Evolutionary conservation across 2,797 vertebrate genomes (phyloP).

Genomic region (Falco novaeseelandiae): DNA sequence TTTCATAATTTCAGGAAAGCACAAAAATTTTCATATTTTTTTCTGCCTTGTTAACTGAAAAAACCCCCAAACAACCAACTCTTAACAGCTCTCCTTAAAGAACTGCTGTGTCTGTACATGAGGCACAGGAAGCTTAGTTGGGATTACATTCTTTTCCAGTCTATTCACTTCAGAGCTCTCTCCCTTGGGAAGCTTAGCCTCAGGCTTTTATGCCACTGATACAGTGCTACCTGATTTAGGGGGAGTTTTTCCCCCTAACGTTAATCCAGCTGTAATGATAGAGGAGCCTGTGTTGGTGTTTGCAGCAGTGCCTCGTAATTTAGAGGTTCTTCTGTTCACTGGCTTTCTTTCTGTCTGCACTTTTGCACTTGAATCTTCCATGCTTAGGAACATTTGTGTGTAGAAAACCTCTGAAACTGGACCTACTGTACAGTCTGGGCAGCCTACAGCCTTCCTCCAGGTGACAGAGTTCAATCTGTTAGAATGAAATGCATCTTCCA

Average conservation of each 20-base stretch:
- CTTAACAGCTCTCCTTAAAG: not conserved
- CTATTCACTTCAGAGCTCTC: constrained; percentile 14
- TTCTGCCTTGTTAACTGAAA: not conserved
- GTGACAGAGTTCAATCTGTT: not conserved
- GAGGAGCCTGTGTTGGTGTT: not conserved
- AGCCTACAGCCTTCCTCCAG: not conserved
- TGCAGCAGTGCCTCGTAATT: not conserved
- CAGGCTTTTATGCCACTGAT: constrained; percentile 22
- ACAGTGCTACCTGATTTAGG: not conserved
- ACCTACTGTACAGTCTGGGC: not conserved
- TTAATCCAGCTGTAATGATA: constrained; percentile 35
- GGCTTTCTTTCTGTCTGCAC: not conserved
- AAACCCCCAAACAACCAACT: not conserved
- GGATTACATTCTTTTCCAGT: constrained; percentile 41
- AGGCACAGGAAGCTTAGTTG: not conserved
- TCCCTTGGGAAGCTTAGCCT: constrained; percentile 41
- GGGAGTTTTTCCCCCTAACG: not conserved
- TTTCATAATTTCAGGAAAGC: not conserved
- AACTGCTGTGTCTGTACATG: not conserved
- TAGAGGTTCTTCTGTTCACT: not conserved
- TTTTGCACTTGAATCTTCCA: not conserved
- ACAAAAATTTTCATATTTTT: not conserved
- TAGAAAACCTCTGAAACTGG: not conserved
- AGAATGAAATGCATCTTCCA: not conserved
- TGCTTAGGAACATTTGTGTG: not conserved